Percentiles rank a stretch among this genome's conserved stretches.
phyloP scores from a whole-genome alignment of 2,797 vertebrate species.

The Hemibagrus guttatus region DNA sequence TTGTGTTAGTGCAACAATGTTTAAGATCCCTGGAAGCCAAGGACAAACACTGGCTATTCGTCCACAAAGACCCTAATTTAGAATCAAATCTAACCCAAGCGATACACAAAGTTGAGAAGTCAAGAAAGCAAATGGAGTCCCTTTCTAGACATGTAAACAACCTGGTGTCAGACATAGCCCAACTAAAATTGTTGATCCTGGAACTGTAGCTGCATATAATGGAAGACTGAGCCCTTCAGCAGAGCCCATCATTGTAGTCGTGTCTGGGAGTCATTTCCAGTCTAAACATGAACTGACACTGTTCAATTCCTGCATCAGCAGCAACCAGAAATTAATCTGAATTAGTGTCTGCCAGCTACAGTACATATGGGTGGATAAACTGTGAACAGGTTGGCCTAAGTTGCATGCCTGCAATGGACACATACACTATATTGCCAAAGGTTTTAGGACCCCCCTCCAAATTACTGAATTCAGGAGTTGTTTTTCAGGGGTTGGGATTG shows the following conservation, averaged over 20 bases:
- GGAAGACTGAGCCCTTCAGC: background rate
- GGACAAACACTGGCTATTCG: background rate
- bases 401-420: background rate
- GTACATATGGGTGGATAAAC: background rate
- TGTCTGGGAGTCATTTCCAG: background rate
- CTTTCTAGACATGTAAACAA: conserved; percentile 2
- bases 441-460: no score
- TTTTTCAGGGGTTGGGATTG: no score
- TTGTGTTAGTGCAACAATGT: background rate
- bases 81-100: background rate
- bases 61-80: background rate
- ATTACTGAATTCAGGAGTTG: no score
- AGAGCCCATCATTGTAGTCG: background rate
- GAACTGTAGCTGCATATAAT: background rate
- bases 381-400: background rate
- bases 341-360: background rate
- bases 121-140: background rate
- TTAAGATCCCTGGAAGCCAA: background rate
- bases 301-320: background rate
- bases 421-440: background rate
- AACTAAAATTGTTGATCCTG: background rate
- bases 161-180: background rate
- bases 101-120: background rate
- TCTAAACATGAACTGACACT: background rate
- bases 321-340: background rate